Base-by-base conservation (phyloP, 2,113 vertebrate genomes). In the Hipposideros armiger region DNA sequence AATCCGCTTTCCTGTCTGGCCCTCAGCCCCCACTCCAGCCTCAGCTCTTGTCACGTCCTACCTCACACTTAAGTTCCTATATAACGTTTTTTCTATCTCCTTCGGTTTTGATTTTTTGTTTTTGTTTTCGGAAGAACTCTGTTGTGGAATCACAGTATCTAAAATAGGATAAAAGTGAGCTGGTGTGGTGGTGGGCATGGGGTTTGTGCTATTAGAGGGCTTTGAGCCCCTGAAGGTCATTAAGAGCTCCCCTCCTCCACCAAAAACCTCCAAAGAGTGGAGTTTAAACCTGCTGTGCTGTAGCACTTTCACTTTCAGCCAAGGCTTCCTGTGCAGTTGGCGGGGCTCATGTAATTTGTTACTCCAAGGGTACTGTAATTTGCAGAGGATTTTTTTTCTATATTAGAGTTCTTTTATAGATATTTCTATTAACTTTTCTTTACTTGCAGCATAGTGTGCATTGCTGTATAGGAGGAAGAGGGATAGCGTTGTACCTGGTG, bases 131-230 rank as follows among this genome's bases (percentile, higher is more conserved):
- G 64, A 92, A 64, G 11, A 32, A 56, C 9, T 67, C 5, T 20
- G 64, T 89, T 20, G 0, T 60, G 42, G 17, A 81, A 80, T 50
- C 14, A 42, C 32, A 13, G 13, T 42, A 11, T 32, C 14, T 5
- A 64, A 87, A 74, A 40, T 24, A 42, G 3, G n/a, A 32, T 56
- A 87, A 17, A 30, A 47, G 4, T 2, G n/a, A 54, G 52, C 3
- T 52, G 2, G 2, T 14, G 2, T 50, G 8, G 7, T 3, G 10
- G 7, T 50, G 47, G 10, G 47, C 13, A 11, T 50, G 47, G 11
- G 47, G 10, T 50, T 50, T 50, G 47, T 50, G 47, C 11, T 50
- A 50, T 50, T 50, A 17, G 14, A 54, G 52, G 52, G 5, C 52
- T 15, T 54, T 54, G 16, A 54, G 52, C 13, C 4, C 28, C 4